These are phyloP conservation scores for Platichthys stellatus DNA, from an alignment of 2,113 vertebrate genomes.

Conservation along the genomic window DNA sequence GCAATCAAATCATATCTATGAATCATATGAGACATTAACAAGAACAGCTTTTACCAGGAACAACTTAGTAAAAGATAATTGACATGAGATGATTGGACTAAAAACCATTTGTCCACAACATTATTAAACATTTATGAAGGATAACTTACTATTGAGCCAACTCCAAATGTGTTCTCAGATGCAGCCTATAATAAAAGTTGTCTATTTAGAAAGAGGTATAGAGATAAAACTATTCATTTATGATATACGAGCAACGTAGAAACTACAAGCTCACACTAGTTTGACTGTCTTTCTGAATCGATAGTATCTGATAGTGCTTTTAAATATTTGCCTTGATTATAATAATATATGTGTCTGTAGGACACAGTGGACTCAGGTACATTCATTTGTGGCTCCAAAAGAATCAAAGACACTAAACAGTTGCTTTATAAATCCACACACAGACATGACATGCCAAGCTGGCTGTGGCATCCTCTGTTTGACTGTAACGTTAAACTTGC, in stretches of 20 bases:
- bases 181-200: neutral
- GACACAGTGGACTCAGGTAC: neutral
- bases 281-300: no score
- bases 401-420: conserved; percentile 11
- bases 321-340: neutral
- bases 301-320: neutral
- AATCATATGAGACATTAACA: neutral
- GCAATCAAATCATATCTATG: no score
- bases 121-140: neutral
- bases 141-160: neutral
- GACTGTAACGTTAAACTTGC: neutral
- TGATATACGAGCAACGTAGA: no score
- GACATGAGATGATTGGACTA: neutral
- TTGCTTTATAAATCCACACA: conserved; percentile 31
- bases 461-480: neutral
- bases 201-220: no score
- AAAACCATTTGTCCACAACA: neutral
- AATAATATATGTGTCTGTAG: neutral
- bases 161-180: neutral
- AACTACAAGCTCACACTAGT: no score
- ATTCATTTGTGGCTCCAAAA: conserved; percentile 1
- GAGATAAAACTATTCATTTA: no score
- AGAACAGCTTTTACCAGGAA: neutral
- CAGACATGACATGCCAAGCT: conserved; percentile 21
- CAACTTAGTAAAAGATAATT: no score